Conservation (phyloP, 2,113 vertebrate genomes). For the Peromyscus leucopus region DNA sequence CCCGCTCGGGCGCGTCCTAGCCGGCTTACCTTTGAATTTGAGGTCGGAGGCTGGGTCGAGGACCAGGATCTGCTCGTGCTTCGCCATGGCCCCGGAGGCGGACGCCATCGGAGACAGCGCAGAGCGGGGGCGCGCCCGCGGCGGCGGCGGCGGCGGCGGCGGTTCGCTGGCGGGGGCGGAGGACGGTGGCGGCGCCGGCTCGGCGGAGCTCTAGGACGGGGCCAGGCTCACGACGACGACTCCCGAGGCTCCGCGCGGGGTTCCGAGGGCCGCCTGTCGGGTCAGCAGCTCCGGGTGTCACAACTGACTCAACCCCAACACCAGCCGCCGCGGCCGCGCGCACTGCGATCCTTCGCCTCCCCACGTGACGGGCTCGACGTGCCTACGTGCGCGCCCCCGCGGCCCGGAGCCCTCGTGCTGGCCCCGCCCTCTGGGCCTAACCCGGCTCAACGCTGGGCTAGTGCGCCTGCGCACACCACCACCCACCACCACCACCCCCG, state of each 20-base stretch:
- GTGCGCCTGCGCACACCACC: constrained; percentile 52
- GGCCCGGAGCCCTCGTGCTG: not conserved
- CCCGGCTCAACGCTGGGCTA: not conserved
- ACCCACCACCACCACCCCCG: not conserved
- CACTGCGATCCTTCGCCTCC: constrained; percentile 76
- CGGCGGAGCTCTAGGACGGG: not conserved
- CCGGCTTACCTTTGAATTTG: constrained; percentile 94
- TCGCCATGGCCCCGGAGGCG: constrained; percentile 92
- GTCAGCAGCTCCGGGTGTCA: constrained; percentile 70
- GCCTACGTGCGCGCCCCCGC: constrained; percentile 61
- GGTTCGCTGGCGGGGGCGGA: constrained; percentile 76
- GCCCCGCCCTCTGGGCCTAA: not conserved
- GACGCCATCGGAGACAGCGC: constrained; percentile 85
- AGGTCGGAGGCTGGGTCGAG: constrained; percentile 96
- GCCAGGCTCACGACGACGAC: constrained; percentile 43
- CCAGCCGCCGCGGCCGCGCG: constrained; percentile 77
- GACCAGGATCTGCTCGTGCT: constrained; percentile 95
- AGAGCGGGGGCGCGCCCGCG: constrained; percentile 85
- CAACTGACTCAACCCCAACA: constrained; percentile 76
- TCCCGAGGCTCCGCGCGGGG: constrained; percentile 1
- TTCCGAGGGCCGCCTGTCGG: constrained; percentile 39
- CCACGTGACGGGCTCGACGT: constrained; percentile 76
- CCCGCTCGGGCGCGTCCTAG: not conserved
- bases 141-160: constrained; percentile 73
- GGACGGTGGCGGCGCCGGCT: not conserved